A percentile compares a stretch with the other conserved stretches of the same genome.
phyloP scores from a whole-genome alignment of 2,888 invertebrate species.

The Fragum sueziense region DNA sequence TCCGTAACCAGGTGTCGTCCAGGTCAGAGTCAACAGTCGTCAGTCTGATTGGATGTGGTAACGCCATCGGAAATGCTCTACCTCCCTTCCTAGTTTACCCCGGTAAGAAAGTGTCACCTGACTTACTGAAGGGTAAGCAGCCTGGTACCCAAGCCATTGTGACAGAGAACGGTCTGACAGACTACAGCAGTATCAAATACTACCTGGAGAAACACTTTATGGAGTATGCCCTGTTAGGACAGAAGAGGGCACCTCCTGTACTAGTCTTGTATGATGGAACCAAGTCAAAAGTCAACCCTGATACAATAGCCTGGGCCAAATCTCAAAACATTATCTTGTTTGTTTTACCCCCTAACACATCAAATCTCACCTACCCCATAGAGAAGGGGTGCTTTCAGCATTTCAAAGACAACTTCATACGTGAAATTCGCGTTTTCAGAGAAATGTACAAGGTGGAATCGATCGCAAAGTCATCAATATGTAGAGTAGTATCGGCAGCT shows the following conservation, averaged over 20 bases:
- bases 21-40: constrained; percentile 57
- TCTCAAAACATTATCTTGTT: constrained; percentile 62
- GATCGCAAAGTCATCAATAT: constrained; percentile 53
- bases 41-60: constrained; percentile 63
- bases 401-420: constrained; percentile 52
- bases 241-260: constrained; percentile 48
- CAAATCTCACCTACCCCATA: constrained; percentile 51
- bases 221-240: constrained; percentile 53
- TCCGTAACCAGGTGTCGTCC: constrained; percentile 48
- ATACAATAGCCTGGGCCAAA: constrained; percentile 63
- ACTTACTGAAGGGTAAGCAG: constrained; percentile 51
- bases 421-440: constrained; percentile 50
- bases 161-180: constrained; percentile 56
- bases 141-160: constrained; percentile 56
- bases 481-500: constrained; percentile 54
- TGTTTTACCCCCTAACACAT: constrained; percentile 57
- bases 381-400: constrained; percentile 60
- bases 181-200: constrained; percentile 56
- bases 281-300: constrained; percentile 57
- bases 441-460: constrained; percentile 57
- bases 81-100: constrained; percentile 63
- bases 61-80: constrained; percentile 59
- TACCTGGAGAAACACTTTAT: constrained; percentile 61
- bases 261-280: constrained; percentile 61
- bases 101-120: constrained; percentile 45